These are phyloP conservation scores for Trogon surrucura DNA, from an alignment of 2,113 vertebrate genomes.

Conservation along the genomic window DNA sequence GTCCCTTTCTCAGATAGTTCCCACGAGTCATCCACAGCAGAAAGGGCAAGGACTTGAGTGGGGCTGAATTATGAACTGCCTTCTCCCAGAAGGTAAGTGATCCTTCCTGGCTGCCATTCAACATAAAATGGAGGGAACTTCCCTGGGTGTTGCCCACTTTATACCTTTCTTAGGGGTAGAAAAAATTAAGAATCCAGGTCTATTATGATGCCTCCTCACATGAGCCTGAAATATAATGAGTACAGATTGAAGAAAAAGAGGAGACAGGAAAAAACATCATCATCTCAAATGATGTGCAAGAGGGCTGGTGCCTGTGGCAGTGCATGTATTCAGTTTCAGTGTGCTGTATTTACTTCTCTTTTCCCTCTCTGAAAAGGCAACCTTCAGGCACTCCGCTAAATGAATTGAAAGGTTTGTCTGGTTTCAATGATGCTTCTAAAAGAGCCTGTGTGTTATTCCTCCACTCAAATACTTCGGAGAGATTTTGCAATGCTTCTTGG, in stretches of 20 bases:
- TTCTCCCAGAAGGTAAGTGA: neutral
- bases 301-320: slow-evolving; percentile 47
- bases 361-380: slow-evolving; percentile 35
- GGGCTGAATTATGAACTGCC: neutral
- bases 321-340: slow-evolving; percentile 24
- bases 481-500: neutral
- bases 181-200: neutral
- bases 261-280: slow-evolving; percentile 32
- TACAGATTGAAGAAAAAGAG: slow-evolving; percentile 11
- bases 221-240: neutral
- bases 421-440: slow-evolving; percentile 51
- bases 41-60: neutral
- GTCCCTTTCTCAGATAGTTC: neutral
- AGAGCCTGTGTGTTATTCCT: neutral
- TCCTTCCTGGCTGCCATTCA: neutral
- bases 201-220: neutral
- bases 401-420: slow-evolving; percentile 40
- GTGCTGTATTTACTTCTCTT: slow-evolving; percentile 57
- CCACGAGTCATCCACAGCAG: neutral
- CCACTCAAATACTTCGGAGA: slow-evolving; percentile 28
- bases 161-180: neutral
- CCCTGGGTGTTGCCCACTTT: neutral
- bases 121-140: neutral
- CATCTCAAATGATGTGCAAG: slow-evolving; percentile 24
- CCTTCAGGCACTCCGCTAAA: slow-evolving; percentile 43